Percentiles rank a stretch among this genome's conserved stretches.
Conservation (phyloP, 2,888 invertebrate genomes). For the Empis livida region DNA sequence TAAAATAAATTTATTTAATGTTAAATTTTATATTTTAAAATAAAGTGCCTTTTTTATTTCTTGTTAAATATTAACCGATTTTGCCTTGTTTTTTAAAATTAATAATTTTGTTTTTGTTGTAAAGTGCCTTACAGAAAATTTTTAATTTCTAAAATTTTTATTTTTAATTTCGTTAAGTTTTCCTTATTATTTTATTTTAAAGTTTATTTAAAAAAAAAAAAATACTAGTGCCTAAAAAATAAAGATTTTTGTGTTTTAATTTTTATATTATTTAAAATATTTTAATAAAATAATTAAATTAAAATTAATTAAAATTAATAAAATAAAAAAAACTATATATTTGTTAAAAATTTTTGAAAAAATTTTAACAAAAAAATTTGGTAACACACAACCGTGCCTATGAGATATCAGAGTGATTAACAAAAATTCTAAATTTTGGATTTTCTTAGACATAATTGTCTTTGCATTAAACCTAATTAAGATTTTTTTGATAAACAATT, state of each 20-base stretch:
- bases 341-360: background rate
- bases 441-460: too few species aligned
- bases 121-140: background rate
- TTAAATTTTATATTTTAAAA: conserved; percentile 4
- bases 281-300: background rate
- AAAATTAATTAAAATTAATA: background rate
- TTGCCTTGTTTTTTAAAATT: too few species aligned
- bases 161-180: conserved; percentile 12
- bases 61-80: too few species aligned
- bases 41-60: background rate
- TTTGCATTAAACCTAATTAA: too few species aligned
- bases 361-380: background rate
- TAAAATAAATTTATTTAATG: conserved; percentile 11
- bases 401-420: too few species aligned
- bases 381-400: conserved; percentile 2
- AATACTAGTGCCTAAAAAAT: conserved; percentile 11
- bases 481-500: too few species aligned
- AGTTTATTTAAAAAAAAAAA: conserved; percentile 6
- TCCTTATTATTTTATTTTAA: conserved; percentile 4
- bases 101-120: background rate
- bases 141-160: background rate
- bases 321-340: background rate
- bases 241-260: background rate
- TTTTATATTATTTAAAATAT: background rate
- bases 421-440: too few species aligned